Base-by-base conservation (phyloP, 2,113 vertebrate genomes). In the Camelus dromedarius region DNA sequence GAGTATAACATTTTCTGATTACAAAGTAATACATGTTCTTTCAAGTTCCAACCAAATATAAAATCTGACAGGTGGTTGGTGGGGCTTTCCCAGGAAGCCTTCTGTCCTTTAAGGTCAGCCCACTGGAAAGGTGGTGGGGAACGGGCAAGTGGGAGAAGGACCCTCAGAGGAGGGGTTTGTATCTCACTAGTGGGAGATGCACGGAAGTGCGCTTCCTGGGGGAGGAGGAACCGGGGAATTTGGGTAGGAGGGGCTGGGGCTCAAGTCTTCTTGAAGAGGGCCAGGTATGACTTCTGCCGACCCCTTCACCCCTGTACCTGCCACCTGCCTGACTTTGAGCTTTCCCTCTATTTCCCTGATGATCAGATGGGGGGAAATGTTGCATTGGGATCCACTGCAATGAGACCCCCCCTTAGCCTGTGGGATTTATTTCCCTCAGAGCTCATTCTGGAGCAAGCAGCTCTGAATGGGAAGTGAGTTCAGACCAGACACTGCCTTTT, bases 41-140 rank as follows among this genome's bases (percentile, higher is more conserved):
- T 42, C 38, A 42, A 42, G 38, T 42, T 42, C 38, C 38, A 42
- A 42, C 38, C 38, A 42, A 42, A 42, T 42, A 42, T 42, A 42
- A 42, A 42, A 42, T 42, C 5, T 42, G 38, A 11, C 12, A 6
- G 3, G 5, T 1, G 0, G 8, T 13, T 15, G 15, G 19, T 24
- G 28, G 50, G 26, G 9, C 10, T 11, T 11, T 24, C 69, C 22
- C 2, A 2, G 42, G n/a, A 52, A 42, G 46, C 10, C 4, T 18
- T 2, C 0, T 30, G 62, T 26, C 13, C 52, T 52, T 32, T n/a
- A 48, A 26, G 87, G 38, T 38, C 46, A 76, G 77, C 79, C 15
- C 5, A 1, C 35, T 2, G n/a, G 19, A 66, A 72, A 72, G 48
- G 38, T 30, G 52, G 11, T 14, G 12, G 42, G 6, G 11, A 3